Evolutionary conservation across 1,140 invertebrate species (phyloP).

Genomic region (Ruditapes philippinarum): DNA sequence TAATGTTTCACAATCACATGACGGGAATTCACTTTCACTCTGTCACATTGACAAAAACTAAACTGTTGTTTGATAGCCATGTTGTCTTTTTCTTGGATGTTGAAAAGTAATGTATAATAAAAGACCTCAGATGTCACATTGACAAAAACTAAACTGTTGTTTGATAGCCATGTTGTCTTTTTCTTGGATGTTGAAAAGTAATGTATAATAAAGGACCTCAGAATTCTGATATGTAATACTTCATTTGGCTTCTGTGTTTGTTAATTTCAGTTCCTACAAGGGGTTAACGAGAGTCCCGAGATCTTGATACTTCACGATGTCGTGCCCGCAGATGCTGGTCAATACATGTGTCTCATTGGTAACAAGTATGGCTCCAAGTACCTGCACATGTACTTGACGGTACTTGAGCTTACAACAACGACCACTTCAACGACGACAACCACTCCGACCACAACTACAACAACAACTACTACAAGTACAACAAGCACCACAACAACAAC

Average conservation of each 20-base stretch:
- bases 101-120: no score
- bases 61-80: no score
- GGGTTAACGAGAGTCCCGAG: slow-evolving; percentile 44
- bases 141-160: no score
- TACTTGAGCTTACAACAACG: slow-evolving; percentile 33
- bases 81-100: no score
- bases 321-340: slow-evolving; percentile 36
- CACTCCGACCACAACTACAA: slow-evolving; percentile 7
- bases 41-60: no score
- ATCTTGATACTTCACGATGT: slow-evolving; percentile 53
- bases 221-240: no score
- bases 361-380: slow-evolving; percentile 55
- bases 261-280: slow-evolving; percentile 48
- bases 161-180: no score
- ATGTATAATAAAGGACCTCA: no score
- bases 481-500: neutral
- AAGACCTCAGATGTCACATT: no score
- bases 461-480: slow-evolving; percentile 27
- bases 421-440: slow-evolving; percentile 59
- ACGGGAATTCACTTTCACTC: no score
- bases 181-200: no score
- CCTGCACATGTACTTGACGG: slow-evolving; percentile 53
- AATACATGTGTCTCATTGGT: slow-evolving; percentile 65
- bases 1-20: no score
- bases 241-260: neutral